Evolutionary conservation across 35 echinoderm and acorn worm genomes (phyloP).

Genomic region (Eucidaris tribuloides): DNA sequence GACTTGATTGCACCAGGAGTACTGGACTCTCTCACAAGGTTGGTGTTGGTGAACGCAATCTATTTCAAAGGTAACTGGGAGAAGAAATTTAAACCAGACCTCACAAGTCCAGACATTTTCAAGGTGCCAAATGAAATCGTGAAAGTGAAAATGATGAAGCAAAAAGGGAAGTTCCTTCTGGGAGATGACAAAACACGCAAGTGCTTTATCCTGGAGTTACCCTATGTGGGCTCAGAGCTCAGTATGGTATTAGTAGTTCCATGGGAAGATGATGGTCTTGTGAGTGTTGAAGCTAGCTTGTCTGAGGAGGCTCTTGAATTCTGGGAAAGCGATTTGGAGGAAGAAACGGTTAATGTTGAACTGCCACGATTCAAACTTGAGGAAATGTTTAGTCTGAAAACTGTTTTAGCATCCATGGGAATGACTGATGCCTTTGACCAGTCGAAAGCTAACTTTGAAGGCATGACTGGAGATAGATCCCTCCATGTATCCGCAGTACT

Average conservation of each 20-base stretch:
- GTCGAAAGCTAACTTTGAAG: constrained; percentile 57
- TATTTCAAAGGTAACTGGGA: constrained; percentile 80
- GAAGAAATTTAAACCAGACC: constrained; percentile 11
- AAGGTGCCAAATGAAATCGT: background rate
- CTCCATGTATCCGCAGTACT: constrained; percentile 71
- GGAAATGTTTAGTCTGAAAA: constrained; percentile 50
- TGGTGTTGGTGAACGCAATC: constrained; percentile 82
- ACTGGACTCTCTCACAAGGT: constrained; percentile 47
- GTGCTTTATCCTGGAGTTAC: constrained; percentile 59
- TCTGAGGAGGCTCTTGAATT: constrained; percentile 1
- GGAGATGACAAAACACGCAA: constrained; percentile 22
- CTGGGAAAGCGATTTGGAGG: constrained; percentile 2
- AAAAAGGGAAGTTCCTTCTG: background rate
- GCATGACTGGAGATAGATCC: constrained; percentile 28
- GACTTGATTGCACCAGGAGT: constrained; percentile 33
- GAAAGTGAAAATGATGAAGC: constrained; percentile 54
- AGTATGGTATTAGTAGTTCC: constrained; percentile 70
- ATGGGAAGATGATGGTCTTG: constrained; percentile 50
- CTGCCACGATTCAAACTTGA: constrained; percentile 76
- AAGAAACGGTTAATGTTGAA: constrained; percentile 30
- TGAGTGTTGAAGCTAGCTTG: constrained; percentile 28
- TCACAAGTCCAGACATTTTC: constrained; percentile 29
- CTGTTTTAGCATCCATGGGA: constrained; percentile 53
- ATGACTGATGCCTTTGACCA: constrained; percentile 64
- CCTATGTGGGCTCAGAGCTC: constrained; percentile 55